phyloP scores from a whole-genome alignment of 2,797 vertebrate species.

The Melanotaenia parkinsoni region DNA sequence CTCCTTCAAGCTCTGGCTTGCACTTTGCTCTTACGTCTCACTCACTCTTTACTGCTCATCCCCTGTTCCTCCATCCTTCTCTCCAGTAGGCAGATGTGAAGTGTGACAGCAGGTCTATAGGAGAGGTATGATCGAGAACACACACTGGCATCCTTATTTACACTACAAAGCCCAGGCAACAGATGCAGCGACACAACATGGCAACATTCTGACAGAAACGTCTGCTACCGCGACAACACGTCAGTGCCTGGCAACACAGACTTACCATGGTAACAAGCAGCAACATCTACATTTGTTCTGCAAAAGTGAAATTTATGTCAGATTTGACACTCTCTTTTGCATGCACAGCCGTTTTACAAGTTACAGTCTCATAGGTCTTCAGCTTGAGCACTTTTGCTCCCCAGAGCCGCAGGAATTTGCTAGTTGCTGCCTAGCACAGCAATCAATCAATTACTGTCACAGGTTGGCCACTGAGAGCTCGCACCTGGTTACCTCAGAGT shows the following conservation, averaged over 20 bases:
- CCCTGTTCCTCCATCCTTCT: conserved; percentile 10
- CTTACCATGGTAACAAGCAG: conserved; percentile 70
- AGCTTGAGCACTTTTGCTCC: conserved; percentile 20
- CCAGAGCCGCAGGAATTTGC: conserved; percentile 13
- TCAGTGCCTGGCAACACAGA: conserved; percentile 64
- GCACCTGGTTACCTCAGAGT: conserved; percentile 55
- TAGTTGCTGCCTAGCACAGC: conserved; percentile 37
- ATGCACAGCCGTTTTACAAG: conserved; percentile 17
- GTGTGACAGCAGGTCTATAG: conserved; percentile 60
- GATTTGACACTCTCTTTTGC: conserved; percentile 38
- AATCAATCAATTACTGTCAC: conserved; percentile 70
- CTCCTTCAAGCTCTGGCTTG: conserved; percentile 39
- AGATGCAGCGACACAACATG: conserved; percentile 61
- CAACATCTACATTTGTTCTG: conserved; percentile 53
- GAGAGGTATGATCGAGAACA: conserved; percentile 47
- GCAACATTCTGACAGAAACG: conserved; percentile 65
- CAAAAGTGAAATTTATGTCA: conserved; percentile 56
- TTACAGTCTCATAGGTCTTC: conserved; percentile 29
- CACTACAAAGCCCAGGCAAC: conserved; percentile 71
- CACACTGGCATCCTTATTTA: conserved; percentile 63
- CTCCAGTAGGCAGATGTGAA: conserved; percentile 50
- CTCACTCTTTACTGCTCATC: conserved; percentile 23
- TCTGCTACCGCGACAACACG: conserved; percentile 67
- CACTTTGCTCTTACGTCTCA: conserved; percentile 52
- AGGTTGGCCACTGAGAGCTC: conserved; percentile 41